phyloP scores from a whole-genome alignment of 1,140 invertebrate species.

The Brachionus angularis region DNA sequence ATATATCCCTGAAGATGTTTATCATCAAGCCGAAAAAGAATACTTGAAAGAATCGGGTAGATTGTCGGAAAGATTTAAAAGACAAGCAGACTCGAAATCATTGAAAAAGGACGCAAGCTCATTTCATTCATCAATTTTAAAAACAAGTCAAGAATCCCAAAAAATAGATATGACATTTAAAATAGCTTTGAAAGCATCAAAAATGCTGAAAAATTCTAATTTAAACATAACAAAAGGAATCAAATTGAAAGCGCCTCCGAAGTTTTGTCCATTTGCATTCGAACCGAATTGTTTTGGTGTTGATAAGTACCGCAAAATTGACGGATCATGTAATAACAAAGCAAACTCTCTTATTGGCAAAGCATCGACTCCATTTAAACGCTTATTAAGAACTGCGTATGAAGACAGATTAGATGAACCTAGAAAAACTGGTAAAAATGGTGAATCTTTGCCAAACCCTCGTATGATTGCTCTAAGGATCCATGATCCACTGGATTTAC shows the following conservation, averaged over 20 bases:
- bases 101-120: constrained; percentile 19
- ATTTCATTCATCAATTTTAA: background rate
- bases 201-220: constrained; percentile 4
- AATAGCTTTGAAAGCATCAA: constrained; percentile 30
- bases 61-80: background rate
- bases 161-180: constrained; percentile 27
- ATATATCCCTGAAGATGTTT: constrained; percentile 8
- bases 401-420: constrained; percentile 9
- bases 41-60: background rate
- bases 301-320: constrained; percentile 36
- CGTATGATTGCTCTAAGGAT: constrained; percentile 1
- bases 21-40: background rate
- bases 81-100: background rate
- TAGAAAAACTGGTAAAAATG: constrained; percentile 2
- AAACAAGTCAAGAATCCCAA: constrained; percentile 23
- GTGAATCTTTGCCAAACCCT: constrained; percentile 11
- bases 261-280: constrained; percentile 37
- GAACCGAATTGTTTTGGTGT: constrained; percentile 1
- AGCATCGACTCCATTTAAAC: constrained; percentile 19
- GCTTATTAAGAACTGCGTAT: constrained; percentile 21
- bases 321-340: constrained; percentile 42
- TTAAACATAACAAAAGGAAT: background rate
- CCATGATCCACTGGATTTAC: constrained; percentile 6
- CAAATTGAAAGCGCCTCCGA: constrained; percentile 26
- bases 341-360: constrained; percentile 15